These are phyloP conservation scores for Pseudopodoces humilis DNA, from an alignment of 2,113 vertebrate species.

Conservation along the genomic window DNA sequence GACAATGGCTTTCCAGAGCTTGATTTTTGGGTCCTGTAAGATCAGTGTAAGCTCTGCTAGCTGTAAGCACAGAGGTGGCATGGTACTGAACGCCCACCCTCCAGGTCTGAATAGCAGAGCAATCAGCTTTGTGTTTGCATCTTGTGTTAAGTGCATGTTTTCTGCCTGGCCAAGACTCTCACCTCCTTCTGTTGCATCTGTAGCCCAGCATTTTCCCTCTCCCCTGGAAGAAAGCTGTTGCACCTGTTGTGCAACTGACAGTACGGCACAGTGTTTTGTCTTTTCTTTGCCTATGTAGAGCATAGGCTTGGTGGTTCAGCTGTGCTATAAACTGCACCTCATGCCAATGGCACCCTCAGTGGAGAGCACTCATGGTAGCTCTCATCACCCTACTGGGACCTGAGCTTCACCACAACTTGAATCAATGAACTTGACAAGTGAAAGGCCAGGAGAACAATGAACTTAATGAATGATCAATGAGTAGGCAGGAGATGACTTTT, in stretches of 20 bases:
- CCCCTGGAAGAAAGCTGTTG: not conserved
- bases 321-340: not conserved
- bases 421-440: not conserved
- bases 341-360: not conserved
- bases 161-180: not conserved
- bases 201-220: not conserved
- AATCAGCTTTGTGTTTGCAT: not conserved
- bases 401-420: not conserved
- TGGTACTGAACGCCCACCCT: not conserved
- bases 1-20: not conserved
- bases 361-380: not conserved
- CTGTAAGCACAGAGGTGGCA: not conserved
- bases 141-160: not conserved
- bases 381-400: not conserved
- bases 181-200: not conserved
- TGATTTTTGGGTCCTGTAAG: not conserved
- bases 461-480: not conserved
- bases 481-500: not conserved
- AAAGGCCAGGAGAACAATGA: not conserved
- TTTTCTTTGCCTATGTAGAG: not conserved
- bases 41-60: not conserved
- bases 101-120: not conserved
- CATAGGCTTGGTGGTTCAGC: accelerated
- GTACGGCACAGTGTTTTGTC: not conserved
- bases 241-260: not conserved